Base-by-base conservation (phyloP, 1,140 invertebrate genomes). In the Ephestia elutella region DNA sequence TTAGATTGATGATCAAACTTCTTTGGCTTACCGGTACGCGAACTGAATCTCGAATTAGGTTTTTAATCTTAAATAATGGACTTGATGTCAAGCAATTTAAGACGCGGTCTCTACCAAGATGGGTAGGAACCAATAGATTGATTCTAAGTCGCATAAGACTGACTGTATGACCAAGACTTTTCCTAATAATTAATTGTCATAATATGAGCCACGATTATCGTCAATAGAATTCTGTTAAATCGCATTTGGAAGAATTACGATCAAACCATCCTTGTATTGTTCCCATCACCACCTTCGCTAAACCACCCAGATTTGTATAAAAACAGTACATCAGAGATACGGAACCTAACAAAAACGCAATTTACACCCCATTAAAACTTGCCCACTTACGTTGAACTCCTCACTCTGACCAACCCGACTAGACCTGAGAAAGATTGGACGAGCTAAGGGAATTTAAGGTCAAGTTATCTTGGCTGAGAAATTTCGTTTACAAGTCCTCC, bases 321-420 rank as follows among this genome's bases (percentile, higher is more conserved):
- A 44, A 44, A 44, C 49, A 21, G 49, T 13, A 38, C 17, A 55
- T 48, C 54, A 32, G 38, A 5, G 55, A 56, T 48, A 49, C 19
- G 10, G 20, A 13, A 20, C 32, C 55, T 10, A 55, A 55, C 66
- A 64, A 63, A 68, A 75, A 78, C 65, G 66, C 65, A 71, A 78
- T 78, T 78, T 75, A 73, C 63, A 72, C 71, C 70, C 67, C 71
- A 75, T 78, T 78, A 78, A 71, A 78, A 78, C 60, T 78, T 78
- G 63, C 60, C 61, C 65, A 63, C 62, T 65, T 68, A 56, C 64
- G 2, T 62, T 32, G 57, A 62, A 63, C 65, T 64, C 59, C 65
- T 66, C 59, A 49, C 48, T 21, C 11, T 44, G 48, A 35, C 66
- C 66, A 65, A 54, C 35, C 44, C 50, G 32, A 0, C 0, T 44